Conservation (phyloP, 2,888 invertebrate genomes). For the Bugula neritina region DNA sequence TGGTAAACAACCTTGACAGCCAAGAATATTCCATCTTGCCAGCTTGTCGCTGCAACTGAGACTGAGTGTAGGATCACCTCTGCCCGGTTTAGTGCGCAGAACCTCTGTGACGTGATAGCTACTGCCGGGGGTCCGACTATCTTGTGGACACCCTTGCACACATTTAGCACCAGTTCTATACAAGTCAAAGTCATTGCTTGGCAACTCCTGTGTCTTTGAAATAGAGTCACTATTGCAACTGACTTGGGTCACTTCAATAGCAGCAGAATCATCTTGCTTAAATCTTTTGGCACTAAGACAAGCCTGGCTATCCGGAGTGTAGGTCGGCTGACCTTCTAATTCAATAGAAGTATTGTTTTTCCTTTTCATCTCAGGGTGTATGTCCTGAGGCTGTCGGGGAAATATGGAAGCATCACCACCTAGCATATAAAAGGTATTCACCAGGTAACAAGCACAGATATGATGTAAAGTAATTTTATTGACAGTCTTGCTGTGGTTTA, state of each 20-base stretch:
- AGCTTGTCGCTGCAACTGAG: slow-evolving; percentile 93
- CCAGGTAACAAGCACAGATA: background rate
- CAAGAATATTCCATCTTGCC: slow-evolving; percentile 78
- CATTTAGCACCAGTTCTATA: slow-evolving; percentile 88
- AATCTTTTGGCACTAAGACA: background rate
- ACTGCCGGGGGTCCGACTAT: slow-evolving; percentile 54
- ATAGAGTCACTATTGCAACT: background rate
- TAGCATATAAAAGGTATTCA: slow-evolving; percentile 30
- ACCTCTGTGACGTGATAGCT: slow-evolving; percentile 54
- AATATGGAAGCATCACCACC: slow-evolving; percentile 84
- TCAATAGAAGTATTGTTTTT: background rate
- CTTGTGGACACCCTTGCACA: slow-evolving; percentile 58
- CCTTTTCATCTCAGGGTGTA: background rate
- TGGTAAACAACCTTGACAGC: slow-evolving; percentile 75
- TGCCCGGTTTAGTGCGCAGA: slow-evolving; percentile 80
- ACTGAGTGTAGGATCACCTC: slow-evolving; percentile 80
- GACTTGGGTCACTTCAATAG: background rate
- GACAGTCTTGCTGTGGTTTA: slow-evolving; percentile 2
- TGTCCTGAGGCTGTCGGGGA: slow-evolving; percentile 54
- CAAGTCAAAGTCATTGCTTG: slow-evolving; percentile 47
- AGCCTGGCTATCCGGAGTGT: background rate
- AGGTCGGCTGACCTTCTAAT: background rate
- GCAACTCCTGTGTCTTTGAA: background rate
- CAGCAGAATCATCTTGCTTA: background rate
- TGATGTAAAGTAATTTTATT: slow-evolving; percentile 22